Base-by-base conservation (phyloP, 2,113 vertebrate species). In the Microcebus griseorufus region DNA sequence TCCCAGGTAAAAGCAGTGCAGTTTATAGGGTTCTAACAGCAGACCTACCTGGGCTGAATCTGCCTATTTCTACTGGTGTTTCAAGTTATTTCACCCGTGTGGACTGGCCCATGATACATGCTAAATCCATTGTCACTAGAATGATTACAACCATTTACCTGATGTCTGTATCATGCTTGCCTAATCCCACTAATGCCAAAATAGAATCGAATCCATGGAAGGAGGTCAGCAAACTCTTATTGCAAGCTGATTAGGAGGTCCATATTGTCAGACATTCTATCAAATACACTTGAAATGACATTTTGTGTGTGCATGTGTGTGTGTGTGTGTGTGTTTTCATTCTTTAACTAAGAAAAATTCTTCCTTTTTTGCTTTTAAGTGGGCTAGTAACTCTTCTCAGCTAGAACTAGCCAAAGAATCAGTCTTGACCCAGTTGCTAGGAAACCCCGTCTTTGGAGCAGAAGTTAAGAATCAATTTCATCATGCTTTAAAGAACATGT, bases 381-480 rank as follows among this genome's bases (percentile, higher is more conserved):
- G 69, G 79, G 76, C 62, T 83, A 70, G 84, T 94, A 90, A 95
- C 34, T 94, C 70, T 94, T 95, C 75, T 95, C 82, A 48, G 53
- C 87, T 92, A 89, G 88, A 96, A 88, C 78, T 93, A 95, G 64
- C 76, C 83, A 76, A 85, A 96, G 83, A 94, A 96, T 94, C 93
- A 78, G 88, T 97, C 95, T 79, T 95, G 75, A 95, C 75, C 92
- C 53, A 9, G 97, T 97, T 98, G 94, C 97, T 97, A 97, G 94
- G 98, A 97, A 97, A 97, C 95, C 94, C 39, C 85, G 93, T 95
- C 96, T 98, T 93, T 94, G 90, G 93, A 96, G 83, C 73, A 95
- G 88, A 95, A 97, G 86, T 96, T 95, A 96, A 97, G 90, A 97
- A 97, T 97, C 95, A 96, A 97, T 97, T 97, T 97, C 64, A 62